Percentiles rank a stretch among this genome's conserved stretches.
These are phyloP conservation scores for Dicrostonyx torquatus DNA, from an alignment of 2,797 vertebrate genomes.

Conservation along the genomic window DNA sequence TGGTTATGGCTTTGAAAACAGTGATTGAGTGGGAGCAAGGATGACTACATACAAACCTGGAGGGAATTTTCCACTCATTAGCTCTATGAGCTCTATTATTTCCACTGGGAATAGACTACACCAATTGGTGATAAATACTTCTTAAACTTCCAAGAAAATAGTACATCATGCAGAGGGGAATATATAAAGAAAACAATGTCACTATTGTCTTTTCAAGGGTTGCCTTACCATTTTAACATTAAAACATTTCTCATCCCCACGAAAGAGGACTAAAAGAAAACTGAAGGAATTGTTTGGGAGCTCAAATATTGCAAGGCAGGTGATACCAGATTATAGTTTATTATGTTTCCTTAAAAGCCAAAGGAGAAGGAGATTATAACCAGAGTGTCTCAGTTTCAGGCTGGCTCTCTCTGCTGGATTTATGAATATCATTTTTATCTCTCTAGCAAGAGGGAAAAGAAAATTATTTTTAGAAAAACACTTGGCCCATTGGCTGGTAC, in stretches of 20 bases:
- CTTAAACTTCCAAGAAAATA: not conserved
- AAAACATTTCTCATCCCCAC: not conserved
- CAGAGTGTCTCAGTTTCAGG: conserved; percentile 43
- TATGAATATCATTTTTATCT: conserved; percentile 20
- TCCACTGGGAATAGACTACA: not conserved
- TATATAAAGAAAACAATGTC: not conserved
- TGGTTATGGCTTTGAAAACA: not conserved
- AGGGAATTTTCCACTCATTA: conserved; percentile 4
- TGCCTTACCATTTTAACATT: conserved; percentile 14
- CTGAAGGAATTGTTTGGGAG: not conserved
- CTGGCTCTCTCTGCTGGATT: not conserved
- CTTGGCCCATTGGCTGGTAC: not conserved
- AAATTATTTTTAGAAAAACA: conserved; percentile 19
- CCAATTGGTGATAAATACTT: not conserved
- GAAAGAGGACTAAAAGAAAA: not conserved
- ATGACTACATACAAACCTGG: not conserved
- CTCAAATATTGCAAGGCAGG: not conserved
- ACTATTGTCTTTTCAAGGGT: not conserved
- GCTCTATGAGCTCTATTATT: conserved; percentile 5
- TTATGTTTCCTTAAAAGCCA: conserved; percentile 33
- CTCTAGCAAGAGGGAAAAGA: not conserved
- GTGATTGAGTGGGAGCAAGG: not conserved
- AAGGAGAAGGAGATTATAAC: conserved; percentile 40
- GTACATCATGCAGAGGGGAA: not conserved
- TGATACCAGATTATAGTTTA: conserved; percentile 29